Percentiles rank a stretch among this genome's conserved stretches.
phyloP scores from a whole-genome alignment of 1,140 invertebrate species.

The Asbolus verrucosus region DNA sequence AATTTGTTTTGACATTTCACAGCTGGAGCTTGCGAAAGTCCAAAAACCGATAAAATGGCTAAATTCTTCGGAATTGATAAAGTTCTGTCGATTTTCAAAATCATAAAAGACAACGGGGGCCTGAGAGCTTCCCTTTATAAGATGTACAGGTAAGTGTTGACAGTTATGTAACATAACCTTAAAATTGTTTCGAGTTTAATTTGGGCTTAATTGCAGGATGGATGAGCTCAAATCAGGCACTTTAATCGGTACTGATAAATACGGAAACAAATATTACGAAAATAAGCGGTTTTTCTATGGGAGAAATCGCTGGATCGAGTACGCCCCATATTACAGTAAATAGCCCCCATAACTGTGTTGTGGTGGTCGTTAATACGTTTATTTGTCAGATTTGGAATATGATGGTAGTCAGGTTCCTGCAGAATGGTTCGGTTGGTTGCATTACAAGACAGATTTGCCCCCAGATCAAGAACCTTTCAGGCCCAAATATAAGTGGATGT shows the following conservation, averaged over 20 bases:
- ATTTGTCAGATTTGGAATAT: constrained; percentile 79
- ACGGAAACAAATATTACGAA: constrained; percentile 97
- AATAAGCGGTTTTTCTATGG: constrained; percentile 91
- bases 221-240: constrained; percentile 90
- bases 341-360: neutral
- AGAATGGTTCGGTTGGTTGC: constrained; percentile 92
- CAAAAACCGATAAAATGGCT: constrained; percentile 66
- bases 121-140: constrained; percentile 75
- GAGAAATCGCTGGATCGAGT: constrained; percentile 95
- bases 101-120: constrained; percentile 85
- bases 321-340: constrained; percentile 75
- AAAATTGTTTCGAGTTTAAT: constrained; percentile 34
- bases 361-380: neutral
- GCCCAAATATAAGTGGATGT: constrained; percentile 89
- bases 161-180: constrained; percentile 62
- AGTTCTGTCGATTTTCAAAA: constrained; percentile 73
- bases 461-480: constrained; percentile 78
- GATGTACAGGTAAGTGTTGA: constrained; percentile 76
- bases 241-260: constrained; percentile 93
- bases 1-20: neutral
- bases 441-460: constrained; percentile 85
- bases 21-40: neutral
- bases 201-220: constrained; percentile 71
- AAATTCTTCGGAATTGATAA: constrained; percentile 81
- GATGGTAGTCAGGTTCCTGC: constrained; percentile 93